Evolutionary conservation across 2,113 vertebrate species (phyloP), one percentile per base, ranked within the genome.

Genomic region (Ctenodactylus gundi): DNA sequence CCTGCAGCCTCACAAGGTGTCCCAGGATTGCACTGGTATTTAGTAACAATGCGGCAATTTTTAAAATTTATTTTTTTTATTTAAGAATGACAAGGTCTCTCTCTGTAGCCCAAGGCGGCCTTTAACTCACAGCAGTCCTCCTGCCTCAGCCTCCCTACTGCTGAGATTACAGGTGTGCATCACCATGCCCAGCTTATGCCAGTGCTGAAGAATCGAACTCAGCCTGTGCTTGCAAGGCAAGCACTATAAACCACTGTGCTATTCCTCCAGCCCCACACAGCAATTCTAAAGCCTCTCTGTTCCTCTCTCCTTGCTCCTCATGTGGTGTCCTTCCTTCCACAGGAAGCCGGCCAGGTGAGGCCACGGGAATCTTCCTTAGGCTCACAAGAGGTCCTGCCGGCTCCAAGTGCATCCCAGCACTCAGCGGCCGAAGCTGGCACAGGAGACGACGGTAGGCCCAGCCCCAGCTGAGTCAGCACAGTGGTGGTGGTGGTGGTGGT

Each of bases 371-470:
- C 94, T 23, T 85, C 98, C 0, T 78, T 90, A 64, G 91, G 44
- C 65, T 94, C 96, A 46, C 97, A 98, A 93, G 98, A 99, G 41
- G 92, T 95, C 0, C 55, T 97, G 0, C 90, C 97, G 72, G 94
- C 95, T 27, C 96, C 97, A 67, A 5, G 97, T 77, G 93, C 97
- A 72, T 73, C 98, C 2, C 96, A 92, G 53, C 97, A 97, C 78
- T n/a, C n/a, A n/a, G 97, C 98, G 94, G 92, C 98, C 7, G 99
- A 99, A 58, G 91, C 98, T 41, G 98, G 98, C 82, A 53, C 96
- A 80, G 81, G 96, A 81, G 98, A 80, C 96, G 97, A 15, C 83
- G 98, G 99, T 99, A 98, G 92, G 18, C 3, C 90, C 81, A 2
- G 49, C 49, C 91, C 8, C 73, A 95, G 73, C 75, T 65, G 29